These are phyloP conservation scores for Esox lucius DNA, from an alignment of 2,797 vertebrate species.

Conservation along the genomic window DNA sequence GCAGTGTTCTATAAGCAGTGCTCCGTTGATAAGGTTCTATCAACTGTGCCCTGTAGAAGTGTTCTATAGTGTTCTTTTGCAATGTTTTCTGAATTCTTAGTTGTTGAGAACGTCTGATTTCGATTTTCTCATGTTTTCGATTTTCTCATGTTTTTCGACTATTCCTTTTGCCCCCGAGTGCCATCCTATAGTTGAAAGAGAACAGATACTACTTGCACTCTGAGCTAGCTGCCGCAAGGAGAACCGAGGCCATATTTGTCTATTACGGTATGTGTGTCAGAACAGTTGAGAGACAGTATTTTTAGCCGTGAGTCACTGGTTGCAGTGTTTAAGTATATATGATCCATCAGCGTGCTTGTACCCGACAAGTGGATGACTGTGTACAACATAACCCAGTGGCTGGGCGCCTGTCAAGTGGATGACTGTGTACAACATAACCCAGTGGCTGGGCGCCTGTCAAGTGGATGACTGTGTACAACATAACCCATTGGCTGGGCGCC, in stretches of 20 bases:
- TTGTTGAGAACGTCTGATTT: neutral
- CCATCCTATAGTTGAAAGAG: neutral
- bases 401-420: constrained; percentile 24
- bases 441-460: constrained; percentile 2
- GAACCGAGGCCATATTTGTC: constrained; percentile 67
- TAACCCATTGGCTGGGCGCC: neutral
- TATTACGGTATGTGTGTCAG: constrained; percentile 58
- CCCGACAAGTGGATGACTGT: constrained; percentile 53
- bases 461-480: constrained; percentile 11
- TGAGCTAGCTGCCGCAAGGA: constrained; percentile 44
- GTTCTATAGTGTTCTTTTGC: no score
- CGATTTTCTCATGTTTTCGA: neutral
- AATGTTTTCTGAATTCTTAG: no score
- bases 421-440: neutral
- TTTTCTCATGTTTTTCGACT: neutral
- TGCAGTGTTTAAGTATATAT: constrained; percentile 50
- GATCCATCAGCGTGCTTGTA: constrained; percentile 59
- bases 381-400: constrained; percentile 37
- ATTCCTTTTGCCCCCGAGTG: neutral
- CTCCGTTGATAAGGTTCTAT: no score
- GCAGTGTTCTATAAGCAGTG: no score
- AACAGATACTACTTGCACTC: neutral
- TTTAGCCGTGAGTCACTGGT: constrained; percentile 71
- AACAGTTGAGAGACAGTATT: constrained; percentile 51
- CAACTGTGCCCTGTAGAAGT: no score